phyloP scores from a whole-genome alignment of 2,888 invertebrate genomes.

The Cryptosula pallasiana region DNA sequence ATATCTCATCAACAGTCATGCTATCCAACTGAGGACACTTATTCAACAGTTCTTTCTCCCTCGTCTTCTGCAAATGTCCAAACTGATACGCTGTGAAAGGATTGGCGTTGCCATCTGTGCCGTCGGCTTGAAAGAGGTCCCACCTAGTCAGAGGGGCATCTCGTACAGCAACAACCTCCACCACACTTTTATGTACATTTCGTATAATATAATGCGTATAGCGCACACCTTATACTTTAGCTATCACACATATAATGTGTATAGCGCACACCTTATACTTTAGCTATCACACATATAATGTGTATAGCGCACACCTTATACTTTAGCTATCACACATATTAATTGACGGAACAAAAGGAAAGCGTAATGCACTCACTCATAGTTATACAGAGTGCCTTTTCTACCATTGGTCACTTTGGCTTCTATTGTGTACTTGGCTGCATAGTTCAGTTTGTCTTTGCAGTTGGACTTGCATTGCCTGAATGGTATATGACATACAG shows the following conservation, averaged over 20 bases:
- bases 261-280: too few species aligned
- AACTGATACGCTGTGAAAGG: neutral
- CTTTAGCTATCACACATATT: too few species aligned
- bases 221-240: too few species aligned
- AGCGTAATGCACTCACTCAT: too few species aligned
- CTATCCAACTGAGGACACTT: neutral
- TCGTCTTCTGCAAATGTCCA: neutral
- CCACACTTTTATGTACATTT: too few species aligned
- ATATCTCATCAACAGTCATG: neutral
- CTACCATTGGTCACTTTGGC: neutral
- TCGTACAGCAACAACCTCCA: too few species aligned
- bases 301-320: too few species aligned
- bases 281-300: too few species aligned
- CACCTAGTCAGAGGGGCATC: too few species aligned
- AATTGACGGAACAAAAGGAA: too few species aligned
- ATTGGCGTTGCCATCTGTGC: neutral
- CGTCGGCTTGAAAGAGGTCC: neutral
- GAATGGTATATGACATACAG: neutral
- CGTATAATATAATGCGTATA: too few species aligned
- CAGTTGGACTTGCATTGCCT: neutral
- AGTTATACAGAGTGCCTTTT: neutral
- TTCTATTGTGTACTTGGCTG: slow-evolving; percentile 10
- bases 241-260: too few species aligned
- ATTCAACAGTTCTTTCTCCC: neutral
- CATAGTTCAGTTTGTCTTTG: slow-evolving; percentile 7